Percentiles rank a stretch among this genome's conserved stretches.
These are phyloP conservation scores for Drosophila fungiperda DNA, from an alignment of 2,888 invertebrate species.

Conservation along the genomic window DNA sequence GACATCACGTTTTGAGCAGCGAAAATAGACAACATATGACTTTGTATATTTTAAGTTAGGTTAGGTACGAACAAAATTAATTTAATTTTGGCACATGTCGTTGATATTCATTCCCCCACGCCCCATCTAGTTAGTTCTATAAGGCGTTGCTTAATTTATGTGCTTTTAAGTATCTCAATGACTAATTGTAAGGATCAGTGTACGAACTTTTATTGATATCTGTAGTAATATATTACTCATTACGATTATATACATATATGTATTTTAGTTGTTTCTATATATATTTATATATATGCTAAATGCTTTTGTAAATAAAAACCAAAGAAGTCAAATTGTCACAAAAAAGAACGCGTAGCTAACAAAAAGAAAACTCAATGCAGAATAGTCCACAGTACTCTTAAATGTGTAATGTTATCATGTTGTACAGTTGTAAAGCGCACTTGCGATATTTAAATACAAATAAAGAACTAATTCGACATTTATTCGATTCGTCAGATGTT, in stretches of 20 bases:
- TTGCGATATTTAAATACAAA: constrained; percentile 49
- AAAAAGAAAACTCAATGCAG: constrained; percentile 39
- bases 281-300: constrained; percentile 51
- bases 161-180: constrained; percentile 76
- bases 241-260: constrained; percentile 30
- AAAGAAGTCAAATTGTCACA: constrained; percentile 79
- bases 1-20: constrained; percentile 79
- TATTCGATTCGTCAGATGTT: background rate
- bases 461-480: constrained; percentile 43
- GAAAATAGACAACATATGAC: constrained; percentile 51
- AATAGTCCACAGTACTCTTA: constrained; percentile 53
- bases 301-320: constrained; percentile 82
- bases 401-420: constrained; percentile 52
- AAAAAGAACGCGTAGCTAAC: constrained; percentile 56
- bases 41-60: constrained; percentile 55
- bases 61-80: constrained; percentile 55
- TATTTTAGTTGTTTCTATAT: constrained; percentile 27
- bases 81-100: constrained; percentile 54
- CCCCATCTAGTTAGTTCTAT: constrained; percentile 48
- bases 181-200: constrained; percentile 58
- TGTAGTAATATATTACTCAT: constrained; percentile 47
- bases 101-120: constrained; percentile 69
- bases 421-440: constrained; percentile 67
- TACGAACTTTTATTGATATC: constrained; percentile 53
- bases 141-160: constrained; percentile 64